Conservation (phyloP, 2,797 vertebrate genomes). For the Miichthys miiuy region DNA sequence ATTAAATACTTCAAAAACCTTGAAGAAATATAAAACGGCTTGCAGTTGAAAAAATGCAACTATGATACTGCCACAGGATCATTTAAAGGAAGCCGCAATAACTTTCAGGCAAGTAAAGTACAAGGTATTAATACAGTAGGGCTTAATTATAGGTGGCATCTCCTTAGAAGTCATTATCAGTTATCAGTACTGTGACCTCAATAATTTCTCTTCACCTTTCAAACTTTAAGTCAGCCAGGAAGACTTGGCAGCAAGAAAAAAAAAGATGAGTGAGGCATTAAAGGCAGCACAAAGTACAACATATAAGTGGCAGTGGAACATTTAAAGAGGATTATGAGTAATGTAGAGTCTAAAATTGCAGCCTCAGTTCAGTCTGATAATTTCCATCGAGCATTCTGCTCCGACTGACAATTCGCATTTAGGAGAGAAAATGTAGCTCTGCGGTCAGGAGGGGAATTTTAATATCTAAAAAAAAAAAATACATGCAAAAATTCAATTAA, state of each 20-base stretch:
- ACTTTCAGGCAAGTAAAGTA: not conserved
- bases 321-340: slow-evolving; percentile 69
- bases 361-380: slow-evolving; percentile 64
- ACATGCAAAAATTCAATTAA: not conserved
- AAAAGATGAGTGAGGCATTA: slow-evolving; percentile 57
- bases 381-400: slow-evolving; percentile 58
- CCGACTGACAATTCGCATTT: slow-evolving; percentile 25
- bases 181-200: slow-evolving; percentile 56
- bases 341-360: slow-evolving; percentile 58
- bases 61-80: not conserved
- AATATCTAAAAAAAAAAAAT: not conserved
- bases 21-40: not conserved
- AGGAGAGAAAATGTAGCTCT: slow-evolving; percentile 23
- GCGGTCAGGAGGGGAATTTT: slow-evolving; percentile 1
- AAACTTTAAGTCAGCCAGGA: slow-evolving; percentile 64
- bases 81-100: not conserved
- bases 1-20: not conserved
- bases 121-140: not conserved
- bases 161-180: slow-evolving; percentile 21
- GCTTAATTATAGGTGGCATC: slow-evolving; percentile 14
- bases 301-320: slow-evolving; percentile 56
- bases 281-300: slow-evolving; percentile 35
- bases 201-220: slow-evolving; percentile 66
- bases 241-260: slow-evolving; percentile 15
- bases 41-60: not conserved